Base-by-base conservation (phyloP, 2,113 vertebrate species). In the Uropsilus gracilis region DNA sequence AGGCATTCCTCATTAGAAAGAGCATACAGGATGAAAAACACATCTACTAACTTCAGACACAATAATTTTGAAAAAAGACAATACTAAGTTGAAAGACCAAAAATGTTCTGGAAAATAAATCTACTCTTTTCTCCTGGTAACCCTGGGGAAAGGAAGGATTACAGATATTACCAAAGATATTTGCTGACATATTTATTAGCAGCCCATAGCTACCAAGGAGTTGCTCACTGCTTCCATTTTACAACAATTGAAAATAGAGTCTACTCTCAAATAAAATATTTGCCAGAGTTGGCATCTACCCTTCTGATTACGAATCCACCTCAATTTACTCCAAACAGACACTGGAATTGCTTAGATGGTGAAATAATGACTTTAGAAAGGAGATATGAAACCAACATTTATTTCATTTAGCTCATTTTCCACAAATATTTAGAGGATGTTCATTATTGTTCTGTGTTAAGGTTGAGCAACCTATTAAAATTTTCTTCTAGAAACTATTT, bases 381-480 rank as follows among this genome's bases (percentile, higher is more conserved):
- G 8, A 44, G 55, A 75, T 53, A 46, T 34, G 39, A 72, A 87
- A 48, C 11, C 28, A 53, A 50, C 50, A 94, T 61, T 75, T 13
- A 59, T 44, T 93, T 42, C 3, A 1, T 53, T n/a, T 16, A 64
- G 10, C 26, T 73, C 28, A 30, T 11, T 93, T 93, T 86, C 32
- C n/a, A 68, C 46, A 84, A 48, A 46, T 39, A 76, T 94, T 84
- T 95, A 63, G 64, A 26, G 9, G 75, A 14, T 53, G 17, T 64
- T 46, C 22, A 9, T 72, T 82, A 61, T 17, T 17, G 7, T 64
- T 86, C 32, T 72, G 37, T 69, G 12, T 42, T 48, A 83, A 92
- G 34, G 46, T n/a, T 46, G 7, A 92, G 9, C 44, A 91, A 37
- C 69, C 92, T 83, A 86, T 80, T 83, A 71, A 78, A 94, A 92